Percentiles rank a stretch among this genome's conserved stretches.
phyloP scores from a whole-genome alignment of 2,888 invertebrate species.

The Dynastes grantii region DNA sequence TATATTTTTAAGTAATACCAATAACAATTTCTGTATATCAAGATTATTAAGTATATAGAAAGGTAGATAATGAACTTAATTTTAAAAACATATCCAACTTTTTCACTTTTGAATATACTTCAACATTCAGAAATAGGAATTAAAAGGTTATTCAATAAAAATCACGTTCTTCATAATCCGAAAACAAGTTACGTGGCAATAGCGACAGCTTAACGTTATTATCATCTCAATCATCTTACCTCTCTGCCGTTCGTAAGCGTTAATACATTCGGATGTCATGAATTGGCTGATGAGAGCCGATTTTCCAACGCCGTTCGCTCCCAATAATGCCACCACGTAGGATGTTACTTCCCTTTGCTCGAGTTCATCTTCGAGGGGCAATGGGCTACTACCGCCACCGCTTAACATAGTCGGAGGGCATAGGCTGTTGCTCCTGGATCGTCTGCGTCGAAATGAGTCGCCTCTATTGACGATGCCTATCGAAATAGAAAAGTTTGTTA shows the following conservation, averaged over 20 bases:
- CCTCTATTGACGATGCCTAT: conserved; percentile 94
- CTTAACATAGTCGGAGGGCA: conserved; percentile 73
- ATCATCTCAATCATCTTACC: conserved; percentile 72
- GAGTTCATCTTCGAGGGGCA: conserved; percentile 72
- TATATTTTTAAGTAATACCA: too few relatives aligned
- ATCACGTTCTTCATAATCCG: too few relatives aligned
- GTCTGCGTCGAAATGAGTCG: conserved; percentile 90
- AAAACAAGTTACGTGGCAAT: neutral
- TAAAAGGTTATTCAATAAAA: too few relatives aligned
- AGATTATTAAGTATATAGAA: too few relatives aligned
- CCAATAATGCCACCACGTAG: conserved; percentile 84
- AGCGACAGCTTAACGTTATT: neutral
- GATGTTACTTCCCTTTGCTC: conserved; percentile 70
- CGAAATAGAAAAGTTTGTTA: conserved; percentile 58
- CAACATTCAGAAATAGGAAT: too few relatives aligned
- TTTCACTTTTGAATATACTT: too few relatives aligned
- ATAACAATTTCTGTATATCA: too few relatives aligned
- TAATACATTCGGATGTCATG: conserved; percentile 94
- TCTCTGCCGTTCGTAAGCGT: conserved; percentile 91
- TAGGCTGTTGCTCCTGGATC: conserved; percentile 88
- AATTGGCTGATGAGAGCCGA: conserved; percentile 90
- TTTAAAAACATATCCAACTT: too few relatives aligned
- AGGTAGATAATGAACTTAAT: too few relatives aligned
- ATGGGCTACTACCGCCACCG: conserved; percentile 62
- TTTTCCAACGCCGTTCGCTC: conserved; percentile 88